phyloP scores from a whole-genome alignment of 2,888 invertebrate genomes.

The Apotomis turbidana region DNA sequence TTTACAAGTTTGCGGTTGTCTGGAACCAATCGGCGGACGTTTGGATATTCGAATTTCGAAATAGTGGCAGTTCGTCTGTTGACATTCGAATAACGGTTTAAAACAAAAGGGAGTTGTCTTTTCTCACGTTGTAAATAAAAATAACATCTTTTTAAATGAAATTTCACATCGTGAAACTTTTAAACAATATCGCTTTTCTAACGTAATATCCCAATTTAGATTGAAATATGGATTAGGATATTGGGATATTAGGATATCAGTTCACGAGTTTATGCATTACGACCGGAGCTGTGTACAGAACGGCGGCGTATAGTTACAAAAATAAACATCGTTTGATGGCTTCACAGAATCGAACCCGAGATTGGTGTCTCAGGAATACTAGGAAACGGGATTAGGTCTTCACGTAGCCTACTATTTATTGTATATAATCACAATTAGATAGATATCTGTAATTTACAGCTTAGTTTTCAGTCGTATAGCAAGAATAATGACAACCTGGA shows the following conservation, averaged over 20 bases:
- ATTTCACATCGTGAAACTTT: too few relatives aligned
- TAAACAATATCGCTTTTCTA: too few relatives aligned
- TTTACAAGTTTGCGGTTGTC: not conserved
- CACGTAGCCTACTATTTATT: not conserved
- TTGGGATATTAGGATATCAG: not conserved
- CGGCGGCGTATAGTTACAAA: constrained; percentile 42
- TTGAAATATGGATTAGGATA: not conserved
- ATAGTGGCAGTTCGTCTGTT: not conserved
- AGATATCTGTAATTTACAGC: too few relatives aligned
- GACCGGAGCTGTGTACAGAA: not conserved
- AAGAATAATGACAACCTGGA: too few relatives aligned
- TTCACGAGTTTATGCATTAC: constrained; percentile 13
- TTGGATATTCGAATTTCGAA: not conserved
- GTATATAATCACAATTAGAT: too few relatives aligned
- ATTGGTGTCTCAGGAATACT: constrained; percentile 20
- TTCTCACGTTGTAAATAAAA: too few relatives aligned
- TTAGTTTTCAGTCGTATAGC: too few relatives aligned
- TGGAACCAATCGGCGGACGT: not conserved
- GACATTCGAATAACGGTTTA: not conserved
- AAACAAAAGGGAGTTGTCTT: too few relatives aligned
- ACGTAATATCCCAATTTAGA: constrained; percentile 18
- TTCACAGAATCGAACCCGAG: constrained; percentile 36
- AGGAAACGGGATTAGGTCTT: constrained; percentile 25
- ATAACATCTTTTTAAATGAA: too few relatives aligned
- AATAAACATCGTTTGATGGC: constrained; percentile 38